Evolutionary conservation across 2,113 vertebrate genomes (phyloP).

Genomic region (Helogale parvula): DNA sequence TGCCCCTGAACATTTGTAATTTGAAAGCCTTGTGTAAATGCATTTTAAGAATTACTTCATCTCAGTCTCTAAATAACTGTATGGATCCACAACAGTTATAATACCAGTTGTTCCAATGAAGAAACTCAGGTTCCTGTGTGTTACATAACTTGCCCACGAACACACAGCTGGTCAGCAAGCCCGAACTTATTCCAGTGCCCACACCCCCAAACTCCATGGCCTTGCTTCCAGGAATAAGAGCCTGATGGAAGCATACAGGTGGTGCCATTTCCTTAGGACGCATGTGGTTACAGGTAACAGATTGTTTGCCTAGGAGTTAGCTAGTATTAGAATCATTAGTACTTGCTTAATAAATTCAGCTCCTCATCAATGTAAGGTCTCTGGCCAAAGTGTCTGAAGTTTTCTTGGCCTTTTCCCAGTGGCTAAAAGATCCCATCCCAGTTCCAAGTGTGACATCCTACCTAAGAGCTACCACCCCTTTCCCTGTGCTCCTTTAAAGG

Average conservation of each 20-base stretch:
- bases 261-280: background rate
- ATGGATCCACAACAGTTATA: background rate
- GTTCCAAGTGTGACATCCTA: background rate
- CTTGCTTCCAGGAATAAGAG: background rate
- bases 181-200: background rate
- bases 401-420: background rate
- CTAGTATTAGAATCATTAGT: background rate
- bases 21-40: background rate
- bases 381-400: background rate
- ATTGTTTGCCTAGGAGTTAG: background rate
- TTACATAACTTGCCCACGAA: background rate
- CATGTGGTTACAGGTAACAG: background rate
- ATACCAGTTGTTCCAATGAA: background rate
- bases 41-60: background rate
- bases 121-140: rapidly evolving
- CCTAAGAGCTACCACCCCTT: background rate
- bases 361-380: background rate
- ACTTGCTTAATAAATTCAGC: background rate
- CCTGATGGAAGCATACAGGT: background rate
- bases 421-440: background rate
- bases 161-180: background rate
- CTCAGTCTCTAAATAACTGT: background rate
- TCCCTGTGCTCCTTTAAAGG: background rate
- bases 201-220: background rate
- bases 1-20: background rate